Base-by-base conservation (phyloP, 2,797 vertebrate species). In the Erethizon dorsatum region DNA sequence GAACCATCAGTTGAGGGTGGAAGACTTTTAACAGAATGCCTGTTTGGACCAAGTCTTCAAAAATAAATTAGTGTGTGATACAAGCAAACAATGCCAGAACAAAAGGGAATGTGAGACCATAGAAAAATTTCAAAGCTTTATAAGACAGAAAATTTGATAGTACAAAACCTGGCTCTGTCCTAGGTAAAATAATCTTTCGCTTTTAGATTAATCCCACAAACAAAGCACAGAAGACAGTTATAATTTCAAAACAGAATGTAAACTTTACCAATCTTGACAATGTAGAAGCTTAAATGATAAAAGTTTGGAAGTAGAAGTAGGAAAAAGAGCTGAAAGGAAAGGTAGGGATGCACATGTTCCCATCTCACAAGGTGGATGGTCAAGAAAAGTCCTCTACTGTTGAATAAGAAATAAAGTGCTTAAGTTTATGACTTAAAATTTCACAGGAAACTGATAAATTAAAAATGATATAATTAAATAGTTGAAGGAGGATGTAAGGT, bases 361-460 rank as follows among this genome's bases (percentile, higher is more conserved):
- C n/a, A 20, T 91, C 75, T 54, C 59, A 5, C 24, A 73, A 88
- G 56, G 28, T 18, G 4, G 10, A 47, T 9, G 22, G 57, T 69
- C 5, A 87, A 56, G 41, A 67, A 73, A 33, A 57, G n/a, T 14
- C 0, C 2, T 83, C 59, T 80, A 47, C 3, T 45, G 22, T 50
- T 52, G 13, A 59, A 69, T 37, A 45, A 96, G 69, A 88, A 90
- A 73, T 63, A 92, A 28, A 91, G 22, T 31, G 0, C 6, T 31
- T n/a, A 78, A 9, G 4, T 88, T 61, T 56, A 80, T 56, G 15
- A 73, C 52, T 50, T 65, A 56, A 75, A 75, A 7, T 41, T 85
- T 92, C 54, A 90, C 91, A 97, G 28, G 47, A 82, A 83, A 83
- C 13, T 28, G 67, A 93, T 18, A 57, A 80, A 41, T 31, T 18